Evolutionary conservation across 2,797 vertebrate species (phyloP).

Genomic region (Telmatherina bonti): DNA sequence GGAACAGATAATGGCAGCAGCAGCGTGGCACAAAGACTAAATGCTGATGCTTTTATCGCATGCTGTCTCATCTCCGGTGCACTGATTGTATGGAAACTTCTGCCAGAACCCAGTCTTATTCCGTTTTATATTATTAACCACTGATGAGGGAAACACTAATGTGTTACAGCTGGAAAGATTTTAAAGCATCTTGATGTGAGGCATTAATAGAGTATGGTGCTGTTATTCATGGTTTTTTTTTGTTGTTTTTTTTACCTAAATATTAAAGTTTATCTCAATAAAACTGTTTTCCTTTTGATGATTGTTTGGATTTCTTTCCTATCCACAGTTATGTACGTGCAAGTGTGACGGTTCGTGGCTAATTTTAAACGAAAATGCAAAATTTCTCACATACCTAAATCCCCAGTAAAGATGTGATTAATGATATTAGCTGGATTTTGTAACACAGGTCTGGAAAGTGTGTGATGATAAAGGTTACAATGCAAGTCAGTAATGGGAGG

Average conservation of each 20-base stretch:
- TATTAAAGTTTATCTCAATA: not conserved
- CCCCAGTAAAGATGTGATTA: not conserved
- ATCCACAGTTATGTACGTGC: not conserved
- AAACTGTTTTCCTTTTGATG: not conserved
- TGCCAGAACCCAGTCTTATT: constrained; percentile 38
- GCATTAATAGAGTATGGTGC: not conserved
- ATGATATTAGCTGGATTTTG: not conserved
- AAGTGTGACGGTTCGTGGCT: not conserved
- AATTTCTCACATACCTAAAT: not conserved
- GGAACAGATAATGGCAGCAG: constrained; percentile 55
- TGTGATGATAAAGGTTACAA: no score
- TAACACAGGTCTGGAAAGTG: no score
- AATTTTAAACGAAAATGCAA: not conserved
- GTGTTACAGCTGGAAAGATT: constrained; percentile 7
- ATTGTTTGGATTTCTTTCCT: not conserved
- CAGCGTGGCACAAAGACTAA: constrained; percentile 37
- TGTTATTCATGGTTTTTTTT: not conserved
- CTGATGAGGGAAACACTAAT: not conserved
- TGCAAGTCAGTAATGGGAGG: no score
- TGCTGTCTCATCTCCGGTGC: constrained; percentile 30
- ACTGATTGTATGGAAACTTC: constrained; percentile 32
- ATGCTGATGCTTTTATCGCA: constrained; percentile 60
- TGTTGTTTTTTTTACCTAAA: not conserved
- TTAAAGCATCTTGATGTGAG: constrained; percentile 1
- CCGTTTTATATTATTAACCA: constrained; percentile 35